Conservation (phyloP, 2,888 invertebrate species). For the Eucera pruinosa region DNA sequence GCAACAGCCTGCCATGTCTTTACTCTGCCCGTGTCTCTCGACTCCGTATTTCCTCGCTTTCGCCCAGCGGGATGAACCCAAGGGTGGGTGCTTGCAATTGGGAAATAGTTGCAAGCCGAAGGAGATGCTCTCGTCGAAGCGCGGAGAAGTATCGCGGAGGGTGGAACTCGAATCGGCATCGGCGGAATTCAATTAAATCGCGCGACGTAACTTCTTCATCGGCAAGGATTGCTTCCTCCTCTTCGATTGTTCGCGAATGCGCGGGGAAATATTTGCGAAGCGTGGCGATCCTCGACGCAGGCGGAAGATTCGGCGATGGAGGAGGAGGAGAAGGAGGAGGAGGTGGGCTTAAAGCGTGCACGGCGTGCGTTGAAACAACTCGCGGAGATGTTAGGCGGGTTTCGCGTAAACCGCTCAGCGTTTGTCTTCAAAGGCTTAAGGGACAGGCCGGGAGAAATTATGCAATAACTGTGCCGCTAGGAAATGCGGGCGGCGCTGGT, state of each 20-base stretch:
- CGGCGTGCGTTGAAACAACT: background rate
- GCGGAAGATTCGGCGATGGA: too few relatives aligned
- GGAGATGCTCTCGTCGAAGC: too few relatives aligned
- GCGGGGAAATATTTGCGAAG: conserved; percentile 1
- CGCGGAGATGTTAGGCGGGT: background rate
- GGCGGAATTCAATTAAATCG: conserved; percentile 24
- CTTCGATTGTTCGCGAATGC: background rate
- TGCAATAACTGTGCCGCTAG: conserved; percentile 53
- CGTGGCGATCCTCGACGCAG: too few relatives aligned
- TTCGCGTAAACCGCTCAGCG: conserved; percentile 31
- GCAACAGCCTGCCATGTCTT: conserved; percentile 60
- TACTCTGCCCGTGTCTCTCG: too few relatives aligned
- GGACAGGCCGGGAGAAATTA: conserved; percentile 49
- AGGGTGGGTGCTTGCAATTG: background rate
- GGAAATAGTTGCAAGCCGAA: too few relatives aligned
- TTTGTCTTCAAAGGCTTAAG: conserved; percentile 44
- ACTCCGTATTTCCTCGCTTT: too few relatives aligned
- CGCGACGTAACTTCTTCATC: conserved; percentile 5
- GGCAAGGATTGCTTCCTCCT: background rate
- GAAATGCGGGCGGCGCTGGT: conserved; percentile 63
- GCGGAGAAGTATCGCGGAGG: background rate
- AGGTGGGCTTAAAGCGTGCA: background rate
- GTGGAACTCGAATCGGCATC: background rate
- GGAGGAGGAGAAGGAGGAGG: too few relatives aligned
- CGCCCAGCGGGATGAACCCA: too few relatives aligned